Base-by-base conservation (phyloP, 2,797 vertebrate species). In the Myotis findleyi region DNA sequence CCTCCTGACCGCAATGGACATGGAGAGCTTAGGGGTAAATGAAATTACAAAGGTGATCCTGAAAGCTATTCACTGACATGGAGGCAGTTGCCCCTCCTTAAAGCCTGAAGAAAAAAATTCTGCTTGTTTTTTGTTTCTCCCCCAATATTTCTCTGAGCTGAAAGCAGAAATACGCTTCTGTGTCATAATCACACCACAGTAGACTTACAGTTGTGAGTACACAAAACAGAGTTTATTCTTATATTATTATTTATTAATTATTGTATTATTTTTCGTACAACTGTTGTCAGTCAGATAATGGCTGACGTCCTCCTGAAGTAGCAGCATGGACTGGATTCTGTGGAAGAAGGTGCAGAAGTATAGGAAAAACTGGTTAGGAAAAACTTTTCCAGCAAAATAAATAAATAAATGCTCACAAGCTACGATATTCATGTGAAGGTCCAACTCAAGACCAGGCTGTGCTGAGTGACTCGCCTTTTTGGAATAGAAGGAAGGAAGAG, bases 341-440 rank as follows among this genome's bases (percentile, higher is more conserved):
- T n/a, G n/a, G n/a, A n/a, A n/a, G n/a, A n/a, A n/a, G n/a, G n/a
- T n/a, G n/a, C n/a, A n/a, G n/a, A n/a, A n/a, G n/a, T n/a, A n/a
- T n/a, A n/a, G n/a, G n/a, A n/a, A n/a, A n/a, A n/a, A n/a, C 53
- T 95, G 25, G 49, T 81, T 64, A 91, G 69, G 81, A 77, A 91
- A 90, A 91, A 83, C 1, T 49, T 79, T 94, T 69, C 66, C 72
- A 76, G 38, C 49, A 68, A 79, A 95, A 55, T 66, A 89, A 91
- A 72, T n/a, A 83, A 68, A 18, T 27, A 38, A 57, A 44, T 30
- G 71, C 73, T 66, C 66, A 51, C 49, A 18, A 16, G n/a, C 41
- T 53, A 0, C 51, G 41, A 81, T 75, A 11, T 62, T 92, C 81
- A n/a, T 33, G 53, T 55, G 72, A 90, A 72, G 41, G 55, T 5